A percentile compares a stretch with the other conserved stretches of the same genome.
These are phyloP conservation scores for Ochropacha duplaris DNA, from an alignment of 2,888 invertebrate species.

Conservation along the genomic window DNA sequence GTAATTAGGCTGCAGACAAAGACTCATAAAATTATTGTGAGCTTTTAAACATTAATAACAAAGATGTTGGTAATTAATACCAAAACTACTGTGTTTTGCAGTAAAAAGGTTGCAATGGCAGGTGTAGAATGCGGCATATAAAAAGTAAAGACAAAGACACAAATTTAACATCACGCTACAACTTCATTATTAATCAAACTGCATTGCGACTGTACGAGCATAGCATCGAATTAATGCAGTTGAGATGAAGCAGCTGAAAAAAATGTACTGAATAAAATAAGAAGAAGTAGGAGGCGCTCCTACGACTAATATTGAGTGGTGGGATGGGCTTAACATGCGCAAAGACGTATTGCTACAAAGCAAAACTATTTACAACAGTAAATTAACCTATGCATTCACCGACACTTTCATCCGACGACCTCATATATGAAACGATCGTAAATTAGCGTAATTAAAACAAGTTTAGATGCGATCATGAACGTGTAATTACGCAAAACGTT, in stretches of 20 bases:
- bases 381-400: conserved; percentile 65
- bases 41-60: not conserved
- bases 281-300: conserved; percentile 79
- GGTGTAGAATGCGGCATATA: not conserved
- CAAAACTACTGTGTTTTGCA: not conserved
- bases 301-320: conserved; percentile 82
- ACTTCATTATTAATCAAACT: conserved; percentile 76
- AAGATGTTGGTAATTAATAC: not conserved
- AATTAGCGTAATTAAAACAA: conserved; percentile 79
- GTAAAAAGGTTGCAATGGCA: not conserved
- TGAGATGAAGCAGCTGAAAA: conserved; percentile 65
- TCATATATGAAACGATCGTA: conserved; percentile 66
- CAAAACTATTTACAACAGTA: conserved; percentile 51
- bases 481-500: conserved; percentile 82
- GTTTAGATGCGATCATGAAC: conserved; percentile 73
- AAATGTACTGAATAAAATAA: conserved; percentile 78
- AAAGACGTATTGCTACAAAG: conserved; percentile 68
- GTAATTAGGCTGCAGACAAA: not conserved
- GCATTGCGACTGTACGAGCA: conserved; percentile 68
- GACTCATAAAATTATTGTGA: not conserved
- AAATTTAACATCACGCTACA: conserved; percentile 10
- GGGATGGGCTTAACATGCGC: conserved; percentile 82
- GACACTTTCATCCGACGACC: conserved; percentile 72
- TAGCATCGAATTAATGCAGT: conserved; percentile 69
- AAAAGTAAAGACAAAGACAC: not conserved